Conservation (phyloP, 1,140 invertebrate species). For the Polyergus mexicanus region DNA sequence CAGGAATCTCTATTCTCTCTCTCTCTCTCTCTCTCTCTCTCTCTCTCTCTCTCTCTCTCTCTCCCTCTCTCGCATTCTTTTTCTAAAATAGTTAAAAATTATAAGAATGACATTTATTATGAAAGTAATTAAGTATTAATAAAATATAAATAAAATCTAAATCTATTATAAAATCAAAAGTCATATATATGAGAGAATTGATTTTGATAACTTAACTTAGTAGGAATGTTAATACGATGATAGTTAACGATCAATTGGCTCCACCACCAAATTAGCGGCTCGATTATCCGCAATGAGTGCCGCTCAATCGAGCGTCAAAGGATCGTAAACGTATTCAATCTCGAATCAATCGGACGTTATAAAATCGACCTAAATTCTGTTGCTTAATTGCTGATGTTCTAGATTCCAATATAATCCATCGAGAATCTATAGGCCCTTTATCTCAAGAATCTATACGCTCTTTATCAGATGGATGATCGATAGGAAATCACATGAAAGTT, state of each 20-base stretch:
- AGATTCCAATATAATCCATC: constrained; percentile 24
- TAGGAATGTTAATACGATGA: constrained; percentile 44
- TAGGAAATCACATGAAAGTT: not conserved
- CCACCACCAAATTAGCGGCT: constrained; percentile 70
- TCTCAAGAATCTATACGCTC: not conserved
- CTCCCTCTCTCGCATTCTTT: not conserved
- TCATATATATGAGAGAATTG: constrained; percentile 4
- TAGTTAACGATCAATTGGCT: constrained; percentile 62
- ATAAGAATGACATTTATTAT: not conserved
- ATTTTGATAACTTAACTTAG: constrained; percentile 33
- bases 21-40: too few species aligned
- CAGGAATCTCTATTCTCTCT: not conserved
- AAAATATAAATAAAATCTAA: not conserved
- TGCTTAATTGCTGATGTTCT: constrained; percentile 54
- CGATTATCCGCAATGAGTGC: constrained; percentile 68
- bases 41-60: not conserved
- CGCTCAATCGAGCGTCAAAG: constrained; percentile 57
- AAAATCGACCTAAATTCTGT: constrained; percentile 30
- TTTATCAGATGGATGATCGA: not conserved
- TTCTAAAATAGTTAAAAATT: not conserved
- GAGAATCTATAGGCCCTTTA: not conserved
- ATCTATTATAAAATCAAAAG: not conserved
- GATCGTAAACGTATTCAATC: constrained; percentile 60
- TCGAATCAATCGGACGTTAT: constrained; percentile 54
- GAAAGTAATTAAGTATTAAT: not conserved